Percentiles rank a stretch among this genome's conserved stretches.
Evolutionary conservation across 2,888 invertebrate genomes (phyloP).

Genomic region (Polydrusus tereticollis): DNA sequence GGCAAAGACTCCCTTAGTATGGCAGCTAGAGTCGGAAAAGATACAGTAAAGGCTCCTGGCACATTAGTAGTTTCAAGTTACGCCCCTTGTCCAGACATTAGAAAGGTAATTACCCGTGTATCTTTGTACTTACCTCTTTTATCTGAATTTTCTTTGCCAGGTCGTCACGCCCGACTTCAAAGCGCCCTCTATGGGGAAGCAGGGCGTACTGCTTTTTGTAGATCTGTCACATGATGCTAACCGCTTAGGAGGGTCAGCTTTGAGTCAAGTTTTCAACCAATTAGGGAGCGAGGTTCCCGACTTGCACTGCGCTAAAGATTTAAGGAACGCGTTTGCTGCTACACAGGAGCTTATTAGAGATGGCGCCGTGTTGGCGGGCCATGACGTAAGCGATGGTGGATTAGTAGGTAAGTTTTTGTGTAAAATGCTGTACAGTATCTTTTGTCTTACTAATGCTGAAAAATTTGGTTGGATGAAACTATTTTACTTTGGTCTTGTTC

Average conservation of each 20-base stretch:
- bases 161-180: constrained; percentile 94
- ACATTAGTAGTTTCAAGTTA: constrained; percentile 97
- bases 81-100: constrained; percentile 93
- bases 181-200: constrained; percentile 72
- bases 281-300: constrained; percentile 79
- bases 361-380: constrained; percentile 83
- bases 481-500: no score
- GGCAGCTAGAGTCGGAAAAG: constrained; percentile 90
- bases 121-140: background rate
- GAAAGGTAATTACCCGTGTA: constrained; percentile 57
- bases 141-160: constrained; percentile 13
- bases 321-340: constrained; percentile 83
- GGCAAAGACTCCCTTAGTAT: constrained; percentile 97
- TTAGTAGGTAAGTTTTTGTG: constrained; percentile 69
- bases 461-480: background rate
- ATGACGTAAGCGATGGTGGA: constrained; percentile 98
- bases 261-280: constrained; percentile 92
- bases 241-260: constrained; percentile 91
- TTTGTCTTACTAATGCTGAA: background rate
- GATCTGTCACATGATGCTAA: constrained; percentile 81
- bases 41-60: constrained; percentile 84
- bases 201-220: constrained; percentile 81
- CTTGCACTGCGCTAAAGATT: constrained; percentile 76
- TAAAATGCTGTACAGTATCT: background rate
- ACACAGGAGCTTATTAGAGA: constrained; percentile 88